Evolutionary conservation across 2,888 invertebrate species (phyloP).

Genomic region (Acleris holmiana): DNA sequence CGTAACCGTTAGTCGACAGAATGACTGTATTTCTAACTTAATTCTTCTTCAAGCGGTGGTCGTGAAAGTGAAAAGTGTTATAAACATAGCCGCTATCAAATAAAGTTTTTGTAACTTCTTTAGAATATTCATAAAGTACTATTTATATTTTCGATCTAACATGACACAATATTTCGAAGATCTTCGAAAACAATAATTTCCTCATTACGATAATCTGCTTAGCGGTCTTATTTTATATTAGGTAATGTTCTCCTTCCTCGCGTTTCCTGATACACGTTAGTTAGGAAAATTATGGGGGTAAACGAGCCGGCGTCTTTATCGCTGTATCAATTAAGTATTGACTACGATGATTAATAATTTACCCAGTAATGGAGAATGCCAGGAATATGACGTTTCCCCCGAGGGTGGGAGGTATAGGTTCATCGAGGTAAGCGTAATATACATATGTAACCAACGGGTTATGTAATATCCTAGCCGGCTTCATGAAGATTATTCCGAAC

Average conservation of each 20-base stretch:
- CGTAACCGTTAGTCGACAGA: not conserved
- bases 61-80: constrained; percentile 60
- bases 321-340: constrained; percentile 28
- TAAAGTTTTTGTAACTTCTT: constrained; percentile 66
- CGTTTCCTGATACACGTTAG: constrained; percentile 14
- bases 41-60: constrained; percentile 36
- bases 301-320: constrained; percentile 13
- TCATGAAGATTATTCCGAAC: constrained; percentile 9
- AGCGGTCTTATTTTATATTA: too few relatives aligned
- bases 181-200: not conserved
- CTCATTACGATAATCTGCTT: constrained; percentile 6
- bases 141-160: too few relatives aligned
- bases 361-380: constrained; percentile 22
- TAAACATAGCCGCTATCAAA: constrained; percentile 60
- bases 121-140: constrained; percentile 51
- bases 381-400: constrained; percentile 8
- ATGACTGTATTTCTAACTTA: constrained; percentile 43
- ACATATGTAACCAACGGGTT: constrained; percentile 6
- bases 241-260: not conserved
- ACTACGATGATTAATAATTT: constrained; percentile 30
- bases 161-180: too few relatives aligned
- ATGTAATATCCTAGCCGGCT: constrained; percentile 9
- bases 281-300: constrained; percentile 13
- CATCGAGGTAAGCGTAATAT: not conserved
- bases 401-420: constrained; percentile 5